Base-by-base conservation (phyloP, 1,140 invertebrate genomes). In the Magallana gigas region DNA sequence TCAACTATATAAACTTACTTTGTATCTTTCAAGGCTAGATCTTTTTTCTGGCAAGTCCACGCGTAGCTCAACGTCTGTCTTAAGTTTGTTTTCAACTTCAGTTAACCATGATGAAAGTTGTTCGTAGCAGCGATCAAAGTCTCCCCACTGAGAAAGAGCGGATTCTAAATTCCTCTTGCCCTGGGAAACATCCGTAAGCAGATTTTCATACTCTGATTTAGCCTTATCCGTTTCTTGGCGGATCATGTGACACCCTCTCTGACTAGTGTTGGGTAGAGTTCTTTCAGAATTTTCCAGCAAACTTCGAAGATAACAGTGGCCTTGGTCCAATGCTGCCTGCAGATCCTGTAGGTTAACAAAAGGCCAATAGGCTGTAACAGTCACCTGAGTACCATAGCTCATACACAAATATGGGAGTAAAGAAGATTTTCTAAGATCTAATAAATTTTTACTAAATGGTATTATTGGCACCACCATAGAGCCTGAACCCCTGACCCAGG, bases 1-100 rank as follows among this genome's bases (percentile, higher is more conserved):
- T 48, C 36, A 48, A 48, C 36, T 11, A 23, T 23, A 23, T 23
- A 23, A 71, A 83, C 62, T 76, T 89, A 94, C 97, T 92, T 97
- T 97, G 36, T 98, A 97, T 96, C 98, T 97, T 95, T 98, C 97
- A n/a, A 99, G 94, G 95, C 98, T 91, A 1, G 97, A 97, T 88
- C 97, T 97, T 94, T 98, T 99, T 91, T 99, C 98, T 83, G 97
- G 97, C 12, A 98, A 95, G 94, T 99, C 98, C 90, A 97, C 97
- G 85, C 94, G 93, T n/a, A 89, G 87, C 57, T 92, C 93, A 48
- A 91, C 88, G 68, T 93, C 92, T 86, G 96, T 96, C 68, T 97
- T 96, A 80, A 98, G 97, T 11, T 97, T 96, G 90, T 97, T 96
- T 94, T 97, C 97, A 56, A 98, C 97, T 90, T 98, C 97, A 90